A percentile compares a stretch with the other conserved stretches of the same genome.
These are phyloP conservation scores for Pristionchus pacificus DNA, from an alignment of 1,140 invertebrate species.

Conservation along the genomic window DNA sequence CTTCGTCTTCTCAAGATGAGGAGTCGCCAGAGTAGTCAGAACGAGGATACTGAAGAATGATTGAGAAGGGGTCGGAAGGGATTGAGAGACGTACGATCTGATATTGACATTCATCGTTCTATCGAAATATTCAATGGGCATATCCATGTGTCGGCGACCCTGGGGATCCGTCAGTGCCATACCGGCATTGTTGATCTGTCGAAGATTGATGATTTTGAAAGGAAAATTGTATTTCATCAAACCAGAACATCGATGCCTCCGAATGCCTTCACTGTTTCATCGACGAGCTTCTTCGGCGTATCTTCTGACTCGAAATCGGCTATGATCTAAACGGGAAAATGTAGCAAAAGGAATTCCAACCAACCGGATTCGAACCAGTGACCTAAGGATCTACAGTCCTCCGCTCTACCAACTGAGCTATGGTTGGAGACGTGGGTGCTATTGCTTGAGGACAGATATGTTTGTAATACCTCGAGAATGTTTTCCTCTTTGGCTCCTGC, in stretches of 20 bases:
- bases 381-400: constrained; percentile 37
- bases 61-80: background rate
- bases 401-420: constrained; percentile 48
- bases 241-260: constrained; percentile 2
- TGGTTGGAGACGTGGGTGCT: too few relatives aligned
- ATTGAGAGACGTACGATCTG: background rate
- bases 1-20: background rate
- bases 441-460: too few relatives aligned
- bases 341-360: background rate
- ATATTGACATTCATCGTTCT: constrained; percentile 8
- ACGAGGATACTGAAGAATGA: background rate
- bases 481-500: background rate
- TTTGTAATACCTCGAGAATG: background rate
- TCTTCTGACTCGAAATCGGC: background rate
- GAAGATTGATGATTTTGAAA: background rate
- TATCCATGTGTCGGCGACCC: background rate
- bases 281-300: background rate
- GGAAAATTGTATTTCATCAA: background rate
- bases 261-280: background rate
- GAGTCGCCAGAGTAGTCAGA: background rate
- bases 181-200: constrained; percentile 6
- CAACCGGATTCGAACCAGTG: constrained; percentile 1
- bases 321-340: too few relatives aligned
- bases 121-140: background rate
- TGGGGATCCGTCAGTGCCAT: background rate